These are phyloP conservation scores for Zaprionus obscuricornis DNA, from an alignment of 2,888 invertebrate genomes.

Conservation along the genomic window DNA sequence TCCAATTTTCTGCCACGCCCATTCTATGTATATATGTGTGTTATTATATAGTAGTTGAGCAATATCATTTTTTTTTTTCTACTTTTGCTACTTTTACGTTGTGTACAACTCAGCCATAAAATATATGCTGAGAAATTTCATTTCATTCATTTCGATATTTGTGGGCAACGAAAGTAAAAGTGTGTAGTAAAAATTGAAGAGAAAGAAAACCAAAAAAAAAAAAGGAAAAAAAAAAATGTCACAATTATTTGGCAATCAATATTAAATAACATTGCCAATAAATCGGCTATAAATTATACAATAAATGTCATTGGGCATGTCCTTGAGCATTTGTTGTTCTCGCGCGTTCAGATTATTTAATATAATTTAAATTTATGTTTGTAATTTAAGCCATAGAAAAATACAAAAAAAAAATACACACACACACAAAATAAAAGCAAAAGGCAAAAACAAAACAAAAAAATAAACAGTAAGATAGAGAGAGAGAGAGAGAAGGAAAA, in stretches of 20 bases:
- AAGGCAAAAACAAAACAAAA: too few relatives aligned
- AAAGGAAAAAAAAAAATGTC: slow-evolving; percentile 14
- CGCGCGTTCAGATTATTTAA: slow-evolving; percentile 56
- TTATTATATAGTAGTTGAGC: slow-evolving; percentile 21
- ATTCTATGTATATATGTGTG: slow-evolving; percentile 17
- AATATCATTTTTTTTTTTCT: too few relatives aligned
- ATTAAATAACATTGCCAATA: slow-evolving; percentile 59
- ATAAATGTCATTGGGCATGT: slow-evolving; percentile 64
- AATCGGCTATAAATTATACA: slow-evolving; percentile 69
- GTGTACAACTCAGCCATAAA: slow-evolving; percentile 45
- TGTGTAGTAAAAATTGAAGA: slow-evolving; percentile 48
- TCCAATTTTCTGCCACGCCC: slow-evolving; percentile 17
- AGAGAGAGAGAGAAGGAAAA: slow-evolving; percentile 11
- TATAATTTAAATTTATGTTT: slow-evolving; percentile 77
- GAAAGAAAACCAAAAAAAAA: background rate
- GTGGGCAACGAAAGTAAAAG: slow-evolving; percentile 58
- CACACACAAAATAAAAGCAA: too few relatives aligned
- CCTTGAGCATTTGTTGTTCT: slow-evolving; percentile 59
- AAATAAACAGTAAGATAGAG: too few relatives aligned
- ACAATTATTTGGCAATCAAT: slow-evolving; percentile 76
- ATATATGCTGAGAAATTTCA: too few relatives aligned
- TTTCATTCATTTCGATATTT: too few relatives aligned
- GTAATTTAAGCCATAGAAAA: slow-evolving; percentile 44
- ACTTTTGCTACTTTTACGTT: slow-evolving; percentile 1
- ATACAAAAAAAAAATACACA: slow-evolving; percentile 9